Conservation (phyloP, 2,113 vertebrate genomes). For the Hyperopisus bebe region DNA sequence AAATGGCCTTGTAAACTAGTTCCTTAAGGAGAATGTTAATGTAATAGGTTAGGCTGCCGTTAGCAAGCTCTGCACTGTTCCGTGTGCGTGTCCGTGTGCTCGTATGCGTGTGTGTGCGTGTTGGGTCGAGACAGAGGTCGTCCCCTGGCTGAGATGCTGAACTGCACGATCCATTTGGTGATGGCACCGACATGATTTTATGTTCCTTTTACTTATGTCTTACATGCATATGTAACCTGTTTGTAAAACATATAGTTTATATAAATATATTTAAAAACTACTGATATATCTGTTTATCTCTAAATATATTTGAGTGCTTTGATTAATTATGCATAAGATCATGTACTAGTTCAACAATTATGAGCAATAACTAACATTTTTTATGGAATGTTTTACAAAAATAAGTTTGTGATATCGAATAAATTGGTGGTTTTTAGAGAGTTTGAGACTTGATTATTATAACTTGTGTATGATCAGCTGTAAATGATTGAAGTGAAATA, state of each 20-base stretch:
- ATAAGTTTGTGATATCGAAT: slow-evolving; percentile 61
- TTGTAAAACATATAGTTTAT: slow-evolving; percentile 10
- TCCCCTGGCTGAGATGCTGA: neutral
- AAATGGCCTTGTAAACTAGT: slow-evolving; percentile 64
- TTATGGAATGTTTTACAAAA: slow-evolving; percentile 74
- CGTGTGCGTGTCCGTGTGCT: neutral
- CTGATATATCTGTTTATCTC: slow-evolving; percentile 21
- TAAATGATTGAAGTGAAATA: neutral
- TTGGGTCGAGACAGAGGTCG: neutral
- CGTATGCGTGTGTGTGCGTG: neutral
- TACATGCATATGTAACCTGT: neutral
- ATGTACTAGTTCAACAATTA: slow-evolving; percentile 59
- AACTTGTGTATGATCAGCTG: neutral
- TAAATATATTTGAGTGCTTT: slow-evolving; percentile 50
- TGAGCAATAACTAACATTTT: slow-evolving; percentile 70
- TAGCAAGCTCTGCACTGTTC: slow-evolving; percentile 32
- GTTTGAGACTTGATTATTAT: slow-evolving; percentile 19
- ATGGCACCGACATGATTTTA: slow-evolving; percentile 15
- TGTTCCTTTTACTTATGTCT: slow-evolving; percentile 51
- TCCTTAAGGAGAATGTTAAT: slow-evolving; percentile 65
- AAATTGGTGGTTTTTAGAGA: slow-evolving; percentile 73
- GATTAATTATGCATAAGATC: slow-evolving; percentile 66
- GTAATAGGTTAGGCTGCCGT: slow-evolving; percentile 39
- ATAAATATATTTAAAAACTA: slow-evolving; percentile 30
- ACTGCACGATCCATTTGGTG: slow-evolving; percentile 15